Evolutionary conservation across 2,888 invertebrate species (phyloP).

Genomic region (Myathropa florea): DNA sequence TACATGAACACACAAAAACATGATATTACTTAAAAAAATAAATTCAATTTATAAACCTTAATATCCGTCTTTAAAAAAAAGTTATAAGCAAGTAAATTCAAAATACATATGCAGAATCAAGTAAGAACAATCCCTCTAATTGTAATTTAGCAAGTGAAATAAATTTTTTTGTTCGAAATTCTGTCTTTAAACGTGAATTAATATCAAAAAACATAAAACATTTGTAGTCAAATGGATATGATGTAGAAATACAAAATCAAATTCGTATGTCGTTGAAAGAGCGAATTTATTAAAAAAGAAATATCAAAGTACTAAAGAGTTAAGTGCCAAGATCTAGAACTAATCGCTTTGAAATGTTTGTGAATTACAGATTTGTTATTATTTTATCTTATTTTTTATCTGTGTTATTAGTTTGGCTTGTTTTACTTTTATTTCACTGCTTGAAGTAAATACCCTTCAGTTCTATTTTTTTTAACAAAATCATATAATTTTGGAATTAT

Average conservation of each 20-base stretch:
- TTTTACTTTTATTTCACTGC: constrained; percentile 15
- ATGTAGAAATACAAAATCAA: neutral
- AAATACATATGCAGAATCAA: constrained; percentile 31
- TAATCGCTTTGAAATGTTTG: constrained; percentile 30
- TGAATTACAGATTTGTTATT: constrained; percentile 12
- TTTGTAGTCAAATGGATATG: neutral
- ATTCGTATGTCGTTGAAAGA: neutral
- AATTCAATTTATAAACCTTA: constrained; percentile 73
- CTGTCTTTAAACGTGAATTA: neutral
- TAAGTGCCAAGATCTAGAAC: constrained; percentile 57
- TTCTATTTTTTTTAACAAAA: neutral
- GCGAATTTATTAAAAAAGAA: constrained; percentile 34
- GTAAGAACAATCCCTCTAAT: constrained; percentile 39
- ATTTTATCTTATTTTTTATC: constrained; percentile 27
- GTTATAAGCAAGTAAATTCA: constrained; percentile 5
- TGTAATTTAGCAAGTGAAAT: constrained; percentile 6
- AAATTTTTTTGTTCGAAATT: neutral
- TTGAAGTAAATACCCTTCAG: neutral
- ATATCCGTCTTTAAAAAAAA: constrained; percentile 73
- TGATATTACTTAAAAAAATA: constrained; percentile 75
- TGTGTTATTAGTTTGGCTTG: constrained; percentile 51
- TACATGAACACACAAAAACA: constrained; percentile 36
- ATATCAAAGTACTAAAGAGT: neutral
- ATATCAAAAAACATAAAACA: neutral
- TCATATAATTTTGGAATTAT: neutral